A percentile compares a stretch with the other conserved stretches of the same genome.
These are phyloP conservation scores for Aelia acuminata DNA, from an alignment of 2,888 invertebrate genomes.

Conservation along the genomic window DNA sequence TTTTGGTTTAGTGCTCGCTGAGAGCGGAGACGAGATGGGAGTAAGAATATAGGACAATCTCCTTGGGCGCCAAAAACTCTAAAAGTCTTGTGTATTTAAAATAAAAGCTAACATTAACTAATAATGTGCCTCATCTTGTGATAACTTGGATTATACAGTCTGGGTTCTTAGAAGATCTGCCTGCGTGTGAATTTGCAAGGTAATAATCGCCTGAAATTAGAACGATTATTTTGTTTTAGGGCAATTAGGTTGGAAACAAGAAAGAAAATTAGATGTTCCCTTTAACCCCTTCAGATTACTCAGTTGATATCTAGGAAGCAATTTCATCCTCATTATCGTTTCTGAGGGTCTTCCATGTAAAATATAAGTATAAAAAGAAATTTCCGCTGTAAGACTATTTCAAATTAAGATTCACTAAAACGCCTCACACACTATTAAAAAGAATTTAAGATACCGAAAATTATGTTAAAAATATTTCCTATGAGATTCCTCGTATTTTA, in stretches of 20 bases:
- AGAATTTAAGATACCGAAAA: neutral
- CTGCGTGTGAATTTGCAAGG: neutral
- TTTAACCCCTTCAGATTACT: slow-evolving; percentile 2
- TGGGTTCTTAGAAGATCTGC: neutral
- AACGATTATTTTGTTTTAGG: neutral
- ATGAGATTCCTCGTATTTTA: neutral
- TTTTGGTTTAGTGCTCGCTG: too few relatives aligned
- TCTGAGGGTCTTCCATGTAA: neutral
- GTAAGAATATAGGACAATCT: too few relatives aligned
- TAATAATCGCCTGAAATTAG: neutral
- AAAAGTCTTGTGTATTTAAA: neutral
- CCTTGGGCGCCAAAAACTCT: too few relatives aligned
- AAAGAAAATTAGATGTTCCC: neutral
- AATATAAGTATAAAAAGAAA: neutral
- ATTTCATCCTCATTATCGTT: neutral
- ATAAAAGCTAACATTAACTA: neutral
- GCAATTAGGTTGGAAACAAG: neutral
- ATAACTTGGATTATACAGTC: neutral
- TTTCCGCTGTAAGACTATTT: neutral
- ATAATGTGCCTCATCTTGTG: neutral
- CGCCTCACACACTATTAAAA: neutral
- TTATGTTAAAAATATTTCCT: neutral
- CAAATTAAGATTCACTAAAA: neutral
- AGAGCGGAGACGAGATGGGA: too few relatives aligned
- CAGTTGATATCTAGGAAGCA: neutral